Conservation (phyloP, 2,888 invertebrate species). For the Ceramica pisi region DNA sequence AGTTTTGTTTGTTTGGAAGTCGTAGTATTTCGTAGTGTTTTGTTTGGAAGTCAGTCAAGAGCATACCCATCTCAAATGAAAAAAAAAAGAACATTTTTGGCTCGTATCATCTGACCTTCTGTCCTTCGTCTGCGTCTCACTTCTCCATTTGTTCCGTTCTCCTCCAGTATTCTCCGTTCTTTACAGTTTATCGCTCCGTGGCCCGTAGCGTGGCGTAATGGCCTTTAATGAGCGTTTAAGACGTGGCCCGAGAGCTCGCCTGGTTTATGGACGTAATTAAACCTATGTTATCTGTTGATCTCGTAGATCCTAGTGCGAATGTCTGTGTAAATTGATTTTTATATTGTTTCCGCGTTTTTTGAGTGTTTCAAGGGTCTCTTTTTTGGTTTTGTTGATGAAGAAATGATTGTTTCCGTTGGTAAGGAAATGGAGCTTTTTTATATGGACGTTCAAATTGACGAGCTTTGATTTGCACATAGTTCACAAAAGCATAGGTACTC, state of each 20-base stretch:
- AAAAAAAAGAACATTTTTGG: too few species aligned
- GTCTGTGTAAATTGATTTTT: constrained; percentile 76
- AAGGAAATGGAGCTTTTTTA: too few species aligned
- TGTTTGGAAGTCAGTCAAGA: too few species aligned
- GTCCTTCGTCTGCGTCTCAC: background rate
- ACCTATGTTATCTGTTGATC: constrained; percentile 80
- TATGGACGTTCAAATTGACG: too few species aligned
- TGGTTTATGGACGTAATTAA: constrained; percentile 89
- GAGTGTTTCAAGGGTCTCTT: background rate
- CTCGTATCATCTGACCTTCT: constrained; percentile 9
- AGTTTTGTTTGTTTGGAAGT: too few species aligned
- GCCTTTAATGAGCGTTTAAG: constrained; percentile 85
- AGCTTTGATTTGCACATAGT: too few species aligned
- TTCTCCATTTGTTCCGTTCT: constrained; percentile 65
- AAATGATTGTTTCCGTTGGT: background rate
- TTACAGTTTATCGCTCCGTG: constrained; percentile 79
- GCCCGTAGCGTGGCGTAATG: constrained; percentile 73
- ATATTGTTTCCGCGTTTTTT: constrained; percentile 44
- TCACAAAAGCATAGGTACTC: too few species aligned
- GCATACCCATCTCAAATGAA: too few species aligned
- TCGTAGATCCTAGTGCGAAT: constrained; percentile 76
- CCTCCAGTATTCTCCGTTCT: constrained; percentile 58
- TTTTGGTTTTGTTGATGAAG: background rate
- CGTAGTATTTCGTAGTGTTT: too few species aligned
- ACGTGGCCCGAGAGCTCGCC: constrained; percentile 75